Evolutionary conservation across 1,140 invertebrate genomes (phyloP), one percentile per base, ranked within the genome.

Genomic region (Meloidogyne floridensis): DNA sequence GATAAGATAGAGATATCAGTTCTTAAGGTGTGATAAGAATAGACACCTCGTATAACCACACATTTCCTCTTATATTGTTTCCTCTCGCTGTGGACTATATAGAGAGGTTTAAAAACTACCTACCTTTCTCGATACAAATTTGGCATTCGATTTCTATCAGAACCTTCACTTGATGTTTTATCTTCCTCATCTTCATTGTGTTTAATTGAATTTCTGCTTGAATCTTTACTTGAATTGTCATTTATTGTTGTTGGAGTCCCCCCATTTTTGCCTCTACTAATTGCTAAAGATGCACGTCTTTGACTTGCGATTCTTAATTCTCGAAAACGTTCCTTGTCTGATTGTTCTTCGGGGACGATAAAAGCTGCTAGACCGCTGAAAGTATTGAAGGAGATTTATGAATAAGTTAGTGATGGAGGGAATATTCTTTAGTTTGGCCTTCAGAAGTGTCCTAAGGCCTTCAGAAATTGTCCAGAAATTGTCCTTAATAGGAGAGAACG

Each of bases 261-360:
- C 47, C 47, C 47, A 47, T 47, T 65, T 18, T 18, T 65, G 6
- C 4, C 5, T n/a, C 5, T n/a, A n/a, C 7, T 65, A n/a, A 65
- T n/a, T 4, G 59, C 59, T 6, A 65, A n/a, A 2, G 59, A 65
- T n/a, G 59, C 59, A 3, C 59, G 10, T 65, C 59, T 65, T 65
- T n/a, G 15, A 65, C 15, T n/a, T n/a, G 59, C 59, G 1, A 65
- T 65, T 65, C 59, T n/a, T 65, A 65, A n/a, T 15, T 79, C 77
- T n/a, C 77, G 9, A 7, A 72, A 69, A 42, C 77, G 47, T 69
- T 79, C 77, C 47, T 72, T 69, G 43, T 79, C 59, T 43, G 65
- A 69, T 53, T 79, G 65, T 10, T 79, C 77, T 51, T 79, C 77
- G 6, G 77, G 77, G 32, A 80, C 72, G 0, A 73, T 80, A 43